Evolutionary conservation across 1,140 invertebrate species (phyloP).

Genomic region (Brachionus angularis): DNA sequence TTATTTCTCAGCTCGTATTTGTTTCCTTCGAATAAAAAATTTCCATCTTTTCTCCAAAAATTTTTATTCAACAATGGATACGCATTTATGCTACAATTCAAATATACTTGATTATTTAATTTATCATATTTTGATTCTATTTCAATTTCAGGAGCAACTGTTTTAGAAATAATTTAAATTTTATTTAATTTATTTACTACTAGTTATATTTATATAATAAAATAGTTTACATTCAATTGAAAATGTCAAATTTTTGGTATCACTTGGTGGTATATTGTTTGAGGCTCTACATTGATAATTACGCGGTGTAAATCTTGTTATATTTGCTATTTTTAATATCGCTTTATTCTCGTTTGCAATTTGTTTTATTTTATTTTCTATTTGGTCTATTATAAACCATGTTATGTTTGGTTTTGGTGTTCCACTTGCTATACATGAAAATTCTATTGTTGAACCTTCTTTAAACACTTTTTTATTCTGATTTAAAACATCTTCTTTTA

Average conservation of each 20-base stretch:
- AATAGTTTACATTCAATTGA: slow-evolving; percentile 21
- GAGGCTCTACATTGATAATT: slow-evolving; percentile 22
- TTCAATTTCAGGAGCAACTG: slow-evolving; percentile 26
- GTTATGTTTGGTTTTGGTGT: slow-evolving; percentile 1
- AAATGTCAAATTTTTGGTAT: slow-evolving; percentile 42
- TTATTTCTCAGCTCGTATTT: not conserved
- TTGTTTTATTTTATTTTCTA: not conserved
- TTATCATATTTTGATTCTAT: slow-evolving; percentile 26
- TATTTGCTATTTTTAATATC: not conserved
- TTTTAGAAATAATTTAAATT: not conserved
- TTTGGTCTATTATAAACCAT: slow-evolving; percentile 1
- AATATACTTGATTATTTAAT: not conserved
- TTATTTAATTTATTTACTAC: not conserved
- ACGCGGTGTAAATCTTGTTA: slow-evolving; percentile 30
- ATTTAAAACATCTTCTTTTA: slow-evolving; percentile 11
- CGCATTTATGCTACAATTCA: slow-evolving; percentile 30
- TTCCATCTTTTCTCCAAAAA: slow-evolving; percentile 25
- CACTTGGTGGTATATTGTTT: slow-evolving; percentile 30
- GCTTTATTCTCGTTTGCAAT: not conserved
- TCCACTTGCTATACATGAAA: not conserved
- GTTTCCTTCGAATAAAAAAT: not conserved
- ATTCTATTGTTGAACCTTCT: slow-evolving; percentile 15
- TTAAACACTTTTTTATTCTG: slow-evolving; percentile 9
- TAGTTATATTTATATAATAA: not conserved
- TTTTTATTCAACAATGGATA: slow-evolving; percentile 20